phyloP scores from a whole-genome alignment of 2,888 invertebrate genomes.

The Lycia hirtaria region DNA sequence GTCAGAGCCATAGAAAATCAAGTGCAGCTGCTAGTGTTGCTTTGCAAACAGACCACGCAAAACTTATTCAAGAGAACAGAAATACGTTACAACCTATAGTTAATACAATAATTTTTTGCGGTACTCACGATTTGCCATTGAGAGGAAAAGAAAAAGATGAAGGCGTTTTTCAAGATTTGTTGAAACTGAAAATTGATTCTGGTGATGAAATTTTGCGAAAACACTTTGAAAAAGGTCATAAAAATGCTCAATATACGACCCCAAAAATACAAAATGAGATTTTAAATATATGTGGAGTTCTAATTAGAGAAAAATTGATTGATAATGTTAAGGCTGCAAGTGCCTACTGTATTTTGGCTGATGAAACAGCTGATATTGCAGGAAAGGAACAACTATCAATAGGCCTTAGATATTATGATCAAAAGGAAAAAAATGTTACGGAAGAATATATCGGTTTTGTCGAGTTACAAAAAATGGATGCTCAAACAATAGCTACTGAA shows the following conservation, averaged over 20 bases:
- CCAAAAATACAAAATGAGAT: conserved; percentile 40
- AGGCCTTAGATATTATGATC: conserved; percentile 38
- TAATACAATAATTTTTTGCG: conserved; percentile 19
- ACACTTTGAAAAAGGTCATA: conserved; percentile 30
- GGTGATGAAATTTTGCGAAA: conserved; percentile 28
- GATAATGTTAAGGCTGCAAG: conserved; percentile 16
- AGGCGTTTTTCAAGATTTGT: conserved; percentile 16
- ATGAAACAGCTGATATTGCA: conserved; percentile 23
- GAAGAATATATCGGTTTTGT: conserved; percentile 31
- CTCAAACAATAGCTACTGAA: conserved; percentile 15
- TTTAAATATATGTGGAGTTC: conserved; percentile 37
- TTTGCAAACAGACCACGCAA: conserved; percentile 14
- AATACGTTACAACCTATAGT: conserved; percentile 16
- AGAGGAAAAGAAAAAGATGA: conserved; percentile 16
- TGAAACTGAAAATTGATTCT: conserved; percentile 10
- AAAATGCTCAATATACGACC: conserved; percentile 33
- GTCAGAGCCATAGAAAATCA: conserved; percentile 26
- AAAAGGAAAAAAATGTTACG: conserved; percentile 17
- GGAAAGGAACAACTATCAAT: conserved; percentile 36
- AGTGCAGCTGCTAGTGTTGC: conserved; percentile 22
- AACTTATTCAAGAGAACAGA: conserved; percentile 14
- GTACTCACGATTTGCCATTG: conserved; percentile 21
- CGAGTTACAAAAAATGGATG: conserved; percentile 18
- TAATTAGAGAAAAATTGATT: conserved; percentile 27
- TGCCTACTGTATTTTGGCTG: conserved; percentile 27